phyloP scores from a whole-genome alignment of 2,888 invertebrate genomes.

The Rhorus exstirpatorius region DNA sequence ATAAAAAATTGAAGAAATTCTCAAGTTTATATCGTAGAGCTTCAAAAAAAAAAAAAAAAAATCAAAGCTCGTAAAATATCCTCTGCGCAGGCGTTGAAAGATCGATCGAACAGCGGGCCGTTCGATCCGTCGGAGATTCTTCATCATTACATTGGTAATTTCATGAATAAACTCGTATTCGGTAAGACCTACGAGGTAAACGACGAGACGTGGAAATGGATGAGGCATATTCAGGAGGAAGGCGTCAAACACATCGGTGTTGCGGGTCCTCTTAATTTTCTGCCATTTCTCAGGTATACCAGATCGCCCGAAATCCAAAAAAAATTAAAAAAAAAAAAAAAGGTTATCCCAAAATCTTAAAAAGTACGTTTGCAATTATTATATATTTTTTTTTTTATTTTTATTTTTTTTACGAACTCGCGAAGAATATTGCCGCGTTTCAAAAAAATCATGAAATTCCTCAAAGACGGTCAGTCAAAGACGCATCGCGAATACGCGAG shows the following conservation, averaged over 20 bases:
- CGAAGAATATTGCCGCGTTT: slow-evolving; percentile 89
- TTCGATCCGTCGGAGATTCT: slow-evolving; percentile 88
- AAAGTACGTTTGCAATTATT: no score
- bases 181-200: slow-evolving; percentile 90
- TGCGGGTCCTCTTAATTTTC: slow-evolving; percentile 93
- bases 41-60: background rate
- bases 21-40: background rate
- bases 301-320: background rate
- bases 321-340: no score
- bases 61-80: background rate
- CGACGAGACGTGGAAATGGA: slow-evolving; percentile 92
- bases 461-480: slow-evolving; percentile 90
- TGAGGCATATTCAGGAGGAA: slow-evolving; percentile 93
- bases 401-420: background rate
- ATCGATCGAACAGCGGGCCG: slow-evolving; percentile 72
- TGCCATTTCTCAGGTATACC: slow-evolving; percentile 93
- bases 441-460: slow-evolving; percentile 88
- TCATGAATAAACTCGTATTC: slow-evolving; percentile 92
- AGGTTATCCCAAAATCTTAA: no score
- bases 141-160: slow-evolving; percentile 92
- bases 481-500: slow-evolving; percentile 91
- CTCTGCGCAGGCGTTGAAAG: slow-evolving; percentile 76
- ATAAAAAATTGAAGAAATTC: background rate
- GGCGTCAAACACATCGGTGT: slow-evolving; percentile 94
- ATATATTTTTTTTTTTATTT: no score